These are phyloP conservation scores for Cotesia glomerata DNA, from an alignment of 1,140 invertebrate genomes.

Conservation along the genomic window DNA sequence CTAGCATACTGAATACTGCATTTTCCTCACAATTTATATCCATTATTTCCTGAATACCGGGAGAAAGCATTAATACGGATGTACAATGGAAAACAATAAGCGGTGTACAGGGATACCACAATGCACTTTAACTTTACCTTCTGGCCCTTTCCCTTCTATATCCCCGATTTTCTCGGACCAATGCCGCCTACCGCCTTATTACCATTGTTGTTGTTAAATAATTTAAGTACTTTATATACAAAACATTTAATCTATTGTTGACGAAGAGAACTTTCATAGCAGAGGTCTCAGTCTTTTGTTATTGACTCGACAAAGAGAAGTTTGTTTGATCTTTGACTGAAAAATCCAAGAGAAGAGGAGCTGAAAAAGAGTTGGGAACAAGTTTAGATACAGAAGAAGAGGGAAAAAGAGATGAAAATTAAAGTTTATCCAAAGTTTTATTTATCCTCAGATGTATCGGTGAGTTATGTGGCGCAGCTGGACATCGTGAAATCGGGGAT, in stretches of 20 bases:
- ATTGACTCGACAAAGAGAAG: too few species aligned
- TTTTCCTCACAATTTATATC: constrained; percentile 14
- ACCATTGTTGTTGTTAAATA: background rate
- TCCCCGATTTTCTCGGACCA: background rate
- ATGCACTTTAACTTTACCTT: constrained; percentile 4
- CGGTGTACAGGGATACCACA: background rate
- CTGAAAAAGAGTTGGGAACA: too few species aligned
- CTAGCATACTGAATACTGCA: background rate
- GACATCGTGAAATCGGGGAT: constrained; percentile 66
- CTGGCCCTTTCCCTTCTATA: background rate
- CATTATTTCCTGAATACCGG: constrained; percentile 10
- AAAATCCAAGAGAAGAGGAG: too few species aligned
- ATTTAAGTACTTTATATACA: too few species aligned
- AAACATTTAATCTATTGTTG: too few species aligned
- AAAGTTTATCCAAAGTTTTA: constrained; percentile 26
- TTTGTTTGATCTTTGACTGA: too few species aligned
- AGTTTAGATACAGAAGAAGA: too few species aligned
- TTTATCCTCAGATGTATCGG: constrained; percentile 58
- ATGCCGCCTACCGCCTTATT: background rate
- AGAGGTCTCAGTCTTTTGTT: too few species aligned
- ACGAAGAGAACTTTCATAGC: too few species aligned
- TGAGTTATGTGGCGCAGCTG: constrained; percentile 64
- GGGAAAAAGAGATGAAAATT: background rate
- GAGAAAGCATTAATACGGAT: constrained; percentile 16
- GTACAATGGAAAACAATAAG: constrained; percentile 23